Percentiles rank a stretch among this genome's conserved stretches.
These are phyloP conservation scores for Sepioteuthis lessoniana DNA, from an alignment of 2,888 invertebrate genomes.

Conservation along the genomic window DNA sequence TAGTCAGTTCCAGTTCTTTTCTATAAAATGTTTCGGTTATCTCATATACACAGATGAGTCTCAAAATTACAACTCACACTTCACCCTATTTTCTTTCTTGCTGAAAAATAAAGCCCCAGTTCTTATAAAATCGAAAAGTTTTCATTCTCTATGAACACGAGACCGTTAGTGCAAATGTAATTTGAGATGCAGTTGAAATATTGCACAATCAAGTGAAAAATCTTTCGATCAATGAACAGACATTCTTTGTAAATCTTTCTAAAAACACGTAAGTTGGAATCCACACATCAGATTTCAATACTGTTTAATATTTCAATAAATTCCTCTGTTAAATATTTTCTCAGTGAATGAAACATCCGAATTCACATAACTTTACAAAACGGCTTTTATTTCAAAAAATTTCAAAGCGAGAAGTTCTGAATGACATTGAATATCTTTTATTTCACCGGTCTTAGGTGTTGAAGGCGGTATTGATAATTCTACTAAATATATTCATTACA, in stretches of 20 bases:
- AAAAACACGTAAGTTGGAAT: background rate
- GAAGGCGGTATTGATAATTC: background rate
- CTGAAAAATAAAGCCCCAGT: no score
- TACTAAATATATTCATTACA: background rate
- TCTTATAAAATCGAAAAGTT: no score
- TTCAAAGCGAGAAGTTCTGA: background rate
- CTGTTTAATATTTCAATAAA: background rate
- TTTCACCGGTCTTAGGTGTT: background rate
- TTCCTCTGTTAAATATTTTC: conserved; percentile 11
- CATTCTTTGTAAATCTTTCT: background rate
- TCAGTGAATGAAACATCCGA: background rate
- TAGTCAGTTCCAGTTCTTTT: no score
- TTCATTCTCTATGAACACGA: background rate
- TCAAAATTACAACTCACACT: no score
- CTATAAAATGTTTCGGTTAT: no score
- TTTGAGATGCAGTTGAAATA: background rate
- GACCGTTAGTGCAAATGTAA: background rate
- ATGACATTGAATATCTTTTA: background rate
- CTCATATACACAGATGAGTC: no score
- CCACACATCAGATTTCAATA: background rate
- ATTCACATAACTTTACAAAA: background rate
- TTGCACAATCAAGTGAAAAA: background rate
- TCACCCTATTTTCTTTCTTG: no score
- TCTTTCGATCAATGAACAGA: background rate
- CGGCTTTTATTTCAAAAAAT: background rate